Base-by-base conservation (phyloP, 2,113 vertebrate genomes). In the Actenoides lindsayi region DNA sequence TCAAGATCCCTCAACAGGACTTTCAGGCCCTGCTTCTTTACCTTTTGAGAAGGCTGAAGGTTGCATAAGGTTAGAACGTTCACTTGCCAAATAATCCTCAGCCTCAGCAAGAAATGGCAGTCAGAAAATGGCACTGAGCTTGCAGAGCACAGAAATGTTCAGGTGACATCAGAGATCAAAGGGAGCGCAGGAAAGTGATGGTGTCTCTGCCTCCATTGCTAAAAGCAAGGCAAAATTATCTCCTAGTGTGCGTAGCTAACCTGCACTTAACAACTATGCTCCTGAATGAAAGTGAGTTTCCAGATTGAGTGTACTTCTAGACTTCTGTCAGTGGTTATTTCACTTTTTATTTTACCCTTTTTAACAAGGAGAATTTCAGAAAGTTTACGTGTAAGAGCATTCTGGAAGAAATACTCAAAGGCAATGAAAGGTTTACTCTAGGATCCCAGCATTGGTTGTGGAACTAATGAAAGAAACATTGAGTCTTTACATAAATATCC, bases 391-490 rank as follows among this genome's bases (percentile, higher is more conserved):
- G 35, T 67, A 64, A 94, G 79, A 71, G n/a, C 20, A 31, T 71
- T 83, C 35, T 75, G 68, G 24, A 93, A 92, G 46, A 93, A 93
- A 70, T 35, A 75, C 39, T 13, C 16, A 87, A 86, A 94, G 56
- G 69, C 64, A 92, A 75, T 9, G 54, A 60, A 50, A 83, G 28
- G 31, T 83, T 86, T 89, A 35, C 46, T 87, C n/a, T 35, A 70
- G 14, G 65, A 68, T 83, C 27, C 14, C 46, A 63, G 13, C 0
- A 0, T 23, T 0, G 0, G 27, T 16, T 86, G 75, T 67, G 27
- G 76, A 89, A 53, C 73, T 78, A 89, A 89, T 23, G 65, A 87
- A 96, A 87, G 17, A 77, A 86, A 83, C 1, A 5, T 35, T 8
- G 21, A 31, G 78, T 81, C 46, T 59, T 92, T 64, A 79, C n/a